A percentile compares a stretch with the other conserved stretches of the same genome.
These are phyloP conservation scores for Fratercula arctica DNA, from an alignment of 2,797 vertebrate species.

Conservation along the genomic window DNA sequence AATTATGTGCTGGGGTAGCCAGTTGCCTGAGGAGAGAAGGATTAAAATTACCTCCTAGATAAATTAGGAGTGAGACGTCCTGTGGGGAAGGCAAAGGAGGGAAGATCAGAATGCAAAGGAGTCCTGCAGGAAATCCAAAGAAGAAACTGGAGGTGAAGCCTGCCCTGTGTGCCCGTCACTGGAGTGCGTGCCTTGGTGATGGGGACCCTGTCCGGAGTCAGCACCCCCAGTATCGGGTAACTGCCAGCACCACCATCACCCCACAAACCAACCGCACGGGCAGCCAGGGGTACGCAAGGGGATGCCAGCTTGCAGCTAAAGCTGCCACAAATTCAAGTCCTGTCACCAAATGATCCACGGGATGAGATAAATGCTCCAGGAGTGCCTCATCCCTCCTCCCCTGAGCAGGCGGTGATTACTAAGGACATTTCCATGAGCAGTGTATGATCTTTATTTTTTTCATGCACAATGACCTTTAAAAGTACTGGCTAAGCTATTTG, in stretches of 20 bases:
- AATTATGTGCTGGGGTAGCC: slow-evolving; percentile 41
- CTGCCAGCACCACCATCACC: background rate
- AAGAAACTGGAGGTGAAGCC: background rate
- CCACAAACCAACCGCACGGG: fast-evolving
- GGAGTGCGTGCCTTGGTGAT: fast-evolving
- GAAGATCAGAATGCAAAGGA: background rate
- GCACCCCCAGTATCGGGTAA: fast-evolving
- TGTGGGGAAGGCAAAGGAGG: background rate
- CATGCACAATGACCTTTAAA: slow-evolving; percentile 79
- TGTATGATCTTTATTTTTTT: slow-evolving; percentile 69
- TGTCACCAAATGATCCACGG: background rate
- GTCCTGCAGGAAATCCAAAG: background rate
- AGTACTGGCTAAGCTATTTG: slow-evolving; percentile 80
- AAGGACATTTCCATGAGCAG: slow-evolving; percentile 71
- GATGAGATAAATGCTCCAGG: slow-evolving; percentile 45
- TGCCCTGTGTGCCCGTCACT: background rate
- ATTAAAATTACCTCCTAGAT: slow-evolving; percentile 57
- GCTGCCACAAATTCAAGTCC: slow-evolving; percentile 12
- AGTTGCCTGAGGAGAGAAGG: slow-evolving; percentile 48
- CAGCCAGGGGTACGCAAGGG: background rate
- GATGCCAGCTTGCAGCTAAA: background rate
- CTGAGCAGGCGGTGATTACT: slow-evolving; percentile 64
- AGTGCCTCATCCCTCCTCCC: slow-evolving; percentile 19
- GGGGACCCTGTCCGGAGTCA: background rate
- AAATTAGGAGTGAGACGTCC: background rate